Percentiles rank a stretch among this genome's conserved stretches.
These are phyloP conservation scores for Oscheius sp. DNA, from an alignment of 2,888 invertebrate species.

Conservation along the genomic window DNA sequence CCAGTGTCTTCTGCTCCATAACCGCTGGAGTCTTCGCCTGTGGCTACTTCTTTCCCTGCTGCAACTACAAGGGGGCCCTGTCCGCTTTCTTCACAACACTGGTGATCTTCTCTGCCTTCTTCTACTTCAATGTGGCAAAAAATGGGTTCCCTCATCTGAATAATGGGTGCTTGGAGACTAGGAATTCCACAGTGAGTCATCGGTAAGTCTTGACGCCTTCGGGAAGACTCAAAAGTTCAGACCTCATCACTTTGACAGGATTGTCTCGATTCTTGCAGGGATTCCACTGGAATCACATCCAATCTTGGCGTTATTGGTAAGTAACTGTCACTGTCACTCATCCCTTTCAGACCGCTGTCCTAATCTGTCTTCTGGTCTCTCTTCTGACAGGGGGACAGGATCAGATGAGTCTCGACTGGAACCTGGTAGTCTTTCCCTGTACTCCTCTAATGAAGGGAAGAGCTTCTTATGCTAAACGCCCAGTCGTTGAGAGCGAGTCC, in stretches of 20 bases:
- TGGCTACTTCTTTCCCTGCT: conserved; percentile 60
- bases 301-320: conserved; percentile 25
- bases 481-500: conserved; percentile 53
- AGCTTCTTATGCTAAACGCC: conserved; percentile 43
- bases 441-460: conserved; percentile 43
- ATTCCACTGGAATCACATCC: conserved; percentile 14
- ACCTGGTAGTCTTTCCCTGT: conserved; percentile 59
- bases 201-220: background rate
- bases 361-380: conserved; percentile 46
- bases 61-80: conserved; percentile 50
- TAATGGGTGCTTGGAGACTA: conserved; percentile 14
- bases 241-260: conserved; percentile 5
- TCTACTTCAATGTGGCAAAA: conserved; percentile 15
- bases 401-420: conserved; percentile 64
- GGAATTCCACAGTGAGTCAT: conserved; percentile 4
- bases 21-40: conserved; percentile 49
- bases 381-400: conserved; percentile 59
- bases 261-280: conserved; percentile 4
- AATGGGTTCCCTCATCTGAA: conserved; percentile 25
- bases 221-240: conserved; percentile 8
- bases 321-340: background rate
- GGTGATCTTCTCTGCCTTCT: conserved; percentile 13
- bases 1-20: conserved; percentile 51
- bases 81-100: conserved; percentile 42
- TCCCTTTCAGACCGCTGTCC: conserved; percentile 39